Conservation (phyloP, 2,797 vertebrate genomes). For the Poeciliopsis turneri region DNA sequence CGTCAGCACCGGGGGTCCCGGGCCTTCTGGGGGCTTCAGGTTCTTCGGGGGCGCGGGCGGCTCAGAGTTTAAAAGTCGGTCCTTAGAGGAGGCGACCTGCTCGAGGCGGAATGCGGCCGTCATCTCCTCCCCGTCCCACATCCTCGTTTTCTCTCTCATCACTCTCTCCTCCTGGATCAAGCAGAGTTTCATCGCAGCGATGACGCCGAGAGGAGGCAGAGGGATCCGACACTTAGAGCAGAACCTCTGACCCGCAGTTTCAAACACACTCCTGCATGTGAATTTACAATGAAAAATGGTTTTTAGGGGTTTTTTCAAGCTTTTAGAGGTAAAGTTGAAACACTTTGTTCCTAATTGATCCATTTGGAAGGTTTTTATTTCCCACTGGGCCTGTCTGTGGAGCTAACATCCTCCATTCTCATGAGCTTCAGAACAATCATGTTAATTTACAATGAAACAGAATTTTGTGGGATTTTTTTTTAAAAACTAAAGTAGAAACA, state of each 20-base stretch:
- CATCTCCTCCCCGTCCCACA: slow-evolving; percentile 32
- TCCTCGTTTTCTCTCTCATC: slow-evolving; percentile 50
- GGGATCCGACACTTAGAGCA: slow-evolving; percentile 23
- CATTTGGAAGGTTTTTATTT: not conserved
- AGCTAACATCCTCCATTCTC: not conserved
- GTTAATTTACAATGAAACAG: not conserved
- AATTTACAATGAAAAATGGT: not conserved
- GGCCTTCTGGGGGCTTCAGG: not conserved
- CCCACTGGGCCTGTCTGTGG: not conserved
- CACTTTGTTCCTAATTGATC: not conserved
- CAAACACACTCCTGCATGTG: not conserved
- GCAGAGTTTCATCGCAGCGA: slow-evolving; percentile 31
- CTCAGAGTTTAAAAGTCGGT: slow-evolving; percentile 22
- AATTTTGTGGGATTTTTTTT: not conserved
- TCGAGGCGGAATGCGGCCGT: slow-evolving; percentile 25
- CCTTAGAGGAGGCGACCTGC: slow-evolving; percentile 38
- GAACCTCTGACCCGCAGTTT: not conserved
- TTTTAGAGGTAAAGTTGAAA: not conserved
- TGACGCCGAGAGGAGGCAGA: slow-evolving; percentile 41
- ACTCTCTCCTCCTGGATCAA: slow-evolving; percentile 26
- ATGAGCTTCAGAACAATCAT: not conserved
- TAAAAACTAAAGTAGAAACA: not conserved
- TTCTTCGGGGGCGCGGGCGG: slow-evolving; percentile 38
- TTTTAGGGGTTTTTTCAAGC: not conserved
- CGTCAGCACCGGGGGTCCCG: slow-evolving; percentile 45